Conservation (phyloP, 2,888 invertebrate genomes). For the Acholoe squamosa region DNA sequence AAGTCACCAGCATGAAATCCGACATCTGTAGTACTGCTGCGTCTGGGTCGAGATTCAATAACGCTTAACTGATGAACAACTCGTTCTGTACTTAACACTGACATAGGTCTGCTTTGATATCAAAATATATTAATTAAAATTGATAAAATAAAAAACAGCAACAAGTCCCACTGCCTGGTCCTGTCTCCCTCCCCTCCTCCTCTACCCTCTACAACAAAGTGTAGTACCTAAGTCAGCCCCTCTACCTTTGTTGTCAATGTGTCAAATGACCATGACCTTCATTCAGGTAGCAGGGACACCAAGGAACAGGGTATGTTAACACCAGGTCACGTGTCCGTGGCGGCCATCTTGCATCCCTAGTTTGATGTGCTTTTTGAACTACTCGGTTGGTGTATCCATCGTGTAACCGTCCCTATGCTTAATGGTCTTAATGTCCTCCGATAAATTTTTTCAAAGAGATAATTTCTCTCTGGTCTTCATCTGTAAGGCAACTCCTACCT, state of each 20-base stretch:
- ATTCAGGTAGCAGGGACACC: constrained; percentile 55
- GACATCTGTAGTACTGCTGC: no score
- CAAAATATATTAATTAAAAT: no score
- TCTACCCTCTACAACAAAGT: neutral
- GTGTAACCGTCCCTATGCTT: neutral
- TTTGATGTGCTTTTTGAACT: constrained; percentile 40
- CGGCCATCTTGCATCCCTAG: constrained; percentile 48
- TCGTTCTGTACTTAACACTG: no score
- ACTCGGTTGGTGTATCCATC: neutral
- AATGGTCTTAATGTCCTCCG: neutral
- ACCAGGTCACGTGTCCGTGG: neutral
- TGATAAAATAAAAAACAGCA: neutral
- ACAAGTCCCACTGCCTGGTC: neutral
- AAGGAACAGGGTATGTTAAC: constrained; percentile 48
- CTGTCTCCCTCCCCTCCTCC: neutral
- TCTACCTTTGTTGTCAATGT: neutral
- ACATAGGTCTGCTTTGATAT: no score
- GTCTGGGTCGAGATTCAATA: no score
- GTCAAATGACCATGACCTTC: constrained; percentile 48
- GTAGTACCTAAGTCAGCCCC: neutral
- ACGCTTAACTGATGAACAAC: no score
- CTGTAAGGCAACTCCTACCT: neutral
- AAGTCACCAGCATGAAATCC: no score
- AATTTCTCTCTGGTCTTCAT: neutral
- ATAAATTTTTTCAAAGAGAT: neutral